Evolutionary conservation across 2,113 vertebrate species (phyloP).

Genomic region (Nipponia nippon): DNA sequence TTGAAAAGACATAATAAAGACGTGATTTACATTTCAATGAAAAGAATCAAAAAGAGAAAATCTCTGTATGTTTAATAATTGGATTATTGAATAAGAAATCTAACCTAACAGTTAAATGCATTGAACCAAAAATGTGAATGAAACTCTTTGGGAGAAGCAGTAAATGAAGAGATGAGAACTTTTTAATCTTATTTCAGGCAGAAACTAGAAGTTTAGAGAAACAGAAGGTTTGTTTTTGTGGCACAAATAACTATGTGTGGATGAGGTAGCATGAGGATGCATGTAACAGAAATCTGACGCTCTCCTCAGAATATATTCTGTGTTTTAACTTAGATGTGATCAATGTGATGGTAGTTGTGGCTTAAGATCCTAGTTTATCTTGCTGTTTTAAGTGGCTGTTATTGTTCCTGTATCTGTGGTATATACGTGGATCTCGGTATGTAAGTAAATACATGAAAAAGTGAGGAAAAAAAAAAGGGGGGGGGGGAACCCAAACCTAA

Average conservation of each 20-base stretch:
- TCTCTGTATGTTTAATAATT: not conserved
- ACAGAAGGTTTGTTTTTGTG: not conserved
- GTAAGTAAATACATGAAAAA: not conserved
- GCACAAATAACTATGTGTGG: not conserved
- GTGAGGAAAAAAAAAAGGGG: not conserved
- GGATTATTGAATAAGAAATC: not conserved
- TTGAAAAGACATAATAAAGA: not conserved
- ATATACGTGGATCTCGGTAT: not conserved
- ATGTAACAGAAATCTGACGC: not conserved
- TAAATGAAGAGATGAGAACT: not conserved
- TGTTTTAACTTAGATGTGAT: not conserved
- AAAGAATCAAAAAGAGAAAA: not conserved
- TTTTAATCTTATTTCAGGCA: not conserved
- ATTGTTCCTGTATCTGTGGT: accelerated
- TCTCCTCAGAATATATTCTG: not conserved
- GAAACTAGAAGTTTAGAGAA: not conserved
- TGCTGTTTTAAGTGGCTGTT: not conserved
- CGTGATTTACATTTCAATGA: not conserved
- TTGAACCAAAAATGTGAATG: not conserved
- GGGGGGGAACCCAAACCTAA: too few relatives aligned
- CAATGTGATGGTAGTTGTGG: not conserved
- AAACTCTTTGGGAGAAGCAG: not conserved
- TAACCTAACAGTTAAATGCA: not conserved
- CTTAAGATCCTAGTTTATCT: not conserved
- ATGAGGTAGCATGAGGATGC: not conserved